Evolutionary conservation across 2,888 invertebrate genomes (phyloP), one percentile per base, ranked within the genome.

Genomic region (Eristalinus aeneus): DNA sequence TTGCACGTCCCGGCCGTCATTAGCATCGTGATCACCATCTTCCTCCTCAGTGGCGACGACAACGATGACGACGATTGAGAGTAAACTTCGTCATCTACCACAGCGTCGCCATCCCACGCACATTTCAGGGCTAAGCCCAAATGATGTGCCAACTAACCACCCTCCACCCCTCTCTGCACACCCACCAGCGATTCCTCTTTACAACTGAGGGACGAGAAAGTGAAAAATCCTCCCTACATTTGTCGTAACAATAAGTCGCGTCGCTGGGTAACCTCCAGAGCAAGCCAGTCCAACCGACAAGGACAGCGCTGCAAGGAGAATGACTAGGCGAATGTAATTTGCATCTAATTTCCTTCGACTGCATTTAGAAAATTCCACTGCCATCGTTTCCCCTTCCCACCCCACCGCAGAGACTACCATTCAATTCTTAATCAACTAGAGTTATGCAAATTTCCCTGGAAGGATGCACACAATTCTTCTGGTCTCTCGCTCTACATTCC

Each of bases 321-420:
- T n/a, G 53, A 53, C 46, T 22, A 58, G 53, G 36, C 20, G 81
- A 81, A 86, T 74, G 69, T 78, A 71, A 86, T 86, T 86, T 86
- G 82, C 86, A 86, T 86, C 81, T 82, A 54, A 86, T 86, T 86
- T 82, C 77, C 77, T 74, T 67, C 69, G 63, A 67, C 34, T 82
- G 77, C 77, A 82, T 75, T 86, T 73, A 39, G 68, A 58, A 69
- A 69, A 71, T 39, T 27, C 71, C 60, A 53, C 16, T 22, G 6
- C 11, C 23, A 11, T 31, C 58, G 46, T 39, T n/a, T 16, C 12
- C 58, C 36, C 20, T 9, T 2, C 31, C 23, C 11, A 5, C 11
- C 12, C 3, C 56, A 23, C n/a, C n/a, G n/a, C n/a, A 27, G 2
- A 27, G 27, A 27, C 27, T 5, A 27, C 27, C 27, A 27, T 56